Evolutionary conservation across 2,888 invertebrate species (phyloP).

Genomic region (Laspeyria flexula): DNA sequence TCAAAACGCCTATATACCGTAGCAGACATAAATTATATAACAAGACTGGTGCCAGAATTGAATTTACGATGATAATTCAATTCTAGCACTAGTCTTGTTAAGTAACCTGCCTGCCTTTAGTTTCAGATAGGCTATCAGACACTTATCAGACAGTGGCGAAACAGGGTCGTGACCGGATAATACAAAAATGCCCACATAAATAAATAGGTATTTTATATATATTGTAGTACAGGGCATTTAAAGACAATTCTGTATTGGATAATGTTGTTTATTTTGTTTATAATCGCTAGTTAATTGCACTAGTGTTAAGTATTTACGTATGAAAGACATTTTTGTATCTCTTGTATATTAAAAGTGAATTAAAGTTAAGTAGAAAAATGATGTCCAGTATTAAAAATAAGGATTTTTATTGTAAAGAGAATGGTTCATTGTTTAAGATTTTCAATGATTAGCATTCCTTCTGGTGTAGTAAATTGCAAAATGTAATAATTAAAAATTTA

Average conservation of each 20-base stretch:
- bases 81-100: no score
- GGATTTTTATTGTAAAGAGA: constrained; percentile 41
- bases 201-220: no score
- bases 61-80: no score
- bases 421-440: constrained; percentile 30
- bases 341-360: constrained; percentile 41
- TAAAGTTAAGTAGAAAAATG: constrained; percentile 54
- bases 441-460: constrained; percentile 44
- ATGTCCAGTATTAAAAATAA: constrained; percentile 61
- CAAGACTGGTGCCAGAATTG: no score
- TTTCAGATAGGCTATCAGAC: no score
- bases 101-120: no score
- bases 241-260: not conserved
- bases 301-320: constrained; percentile 44
- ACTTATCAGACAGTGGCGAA: no score
- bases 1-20: no score
- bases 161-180: not conserved
- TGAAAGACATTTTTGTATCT: constrained; percentile 64
- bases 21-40: no score
- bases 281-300: constrained; percentile 28
- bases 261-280: not conserved
- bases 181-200: no score
- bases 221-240: not conserved
- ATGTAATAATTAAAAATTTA: constrained; percentile 26
- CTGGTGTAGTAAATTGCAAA: constrained; percentile 24